Percentiles rank a stretch among this genome's conserved stretches.
These are phyloP conservation scores for Coelopa frigida DNA, from an alignment of 1,140 invertebrate genomes.

Conservation along the genomic window DNA sequence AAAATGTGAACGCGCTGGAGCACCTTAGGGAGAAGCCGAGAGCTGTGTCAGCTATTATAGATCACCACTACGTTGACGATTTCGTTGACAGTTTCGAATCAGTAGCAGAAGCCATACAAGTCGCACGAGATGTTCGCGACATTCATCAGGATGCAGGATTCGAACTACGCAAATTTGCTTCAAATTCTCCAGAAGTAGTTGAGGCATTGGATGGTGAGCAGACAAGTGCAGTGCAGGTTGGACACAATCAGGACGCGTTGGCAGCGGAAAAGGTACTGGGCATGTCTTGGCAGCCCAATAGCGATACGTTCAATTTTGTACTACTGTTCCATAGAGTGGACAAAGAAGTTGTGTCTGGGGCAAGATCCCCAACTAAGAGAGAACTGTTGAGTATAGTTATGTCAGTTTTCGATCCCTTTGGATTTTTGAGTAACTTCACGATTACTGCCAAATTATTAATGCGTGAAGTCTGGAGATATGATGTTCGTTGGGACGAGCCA, in stretches of 20 bases:
- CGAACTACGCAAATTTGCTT: slow-evolving; percentile 11
- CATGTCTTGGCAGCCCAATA: slow-evolving; percentile 10
- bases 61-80: slow-evolving; percentile 41
- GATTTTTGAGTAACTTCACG: slow-evolving; percentile 42
- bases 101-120: slow-evolving; percentile 18
- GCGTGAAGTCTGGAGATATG: neutral
- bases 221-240: neutral
- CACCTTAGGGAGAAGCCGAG: slow-evolving; percentile 13
- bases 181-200: slow-evolving; percentile 7
- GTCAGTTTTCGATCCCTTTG: slow-evolving; percentile 46
- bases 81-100: slow-evolving; percentile 23
- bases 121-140: slow-evolving; percentile 13
- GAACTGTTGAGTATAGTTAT: slow-evolving; percentile 18
- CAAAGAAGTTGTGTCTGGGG: slow-evolving; percentile 16
- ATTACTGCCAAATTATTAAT: slow-evolving; percentile 59
- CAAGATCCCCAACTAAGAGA: slow-evolving; percentile 10
- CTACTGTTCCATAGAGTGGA: slow-evolving; percentile 9
- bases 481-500: neutral
- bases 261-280: slow-evolving; percentile 10
- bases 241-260: neutral
- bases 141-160: slow-evolving; percentile 6
- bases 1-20: slow-evolving; percentile 30
- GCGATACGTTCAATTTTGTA: slow-evolving; percentile 10
- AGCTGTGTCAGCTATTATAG: slow-evolving; percentile 25
- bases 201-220: neutral